Base-by-base conservation (phyloP, 2,113 vertebrate species). In the Grammomys dolichurus region DNA sequence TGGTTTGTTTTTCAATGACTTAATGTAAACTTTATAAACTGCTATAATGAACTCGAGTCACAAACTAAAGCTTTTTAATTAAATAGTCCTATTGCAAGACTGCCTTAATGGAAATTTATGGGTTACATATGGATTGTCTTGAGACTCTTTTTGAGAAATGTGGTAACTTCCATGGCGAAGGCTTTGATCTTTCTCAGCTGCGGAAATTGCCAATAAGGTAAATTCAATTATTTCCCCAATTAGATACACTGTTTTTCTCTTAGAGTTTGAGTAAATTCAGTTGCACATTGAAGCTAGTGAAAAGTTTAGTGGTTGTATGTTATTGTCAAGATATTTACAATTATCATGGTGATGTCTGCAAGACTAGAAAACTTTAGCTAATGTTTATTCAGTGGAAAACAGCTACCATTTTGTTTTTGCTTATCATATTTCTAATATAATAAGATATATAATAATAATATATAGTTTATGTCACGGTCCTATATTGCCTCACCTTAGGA, bases 121-220 rank as follows among this genome's bases (percentile, higher is more conserved):
- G 40, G 36, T 33, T 86, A 94, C 94, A 93, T 95, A 90, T 96
- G 85, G 70, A 97, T 97, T 97, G 80, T 82, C 95, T 90, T 43
- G 87, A 60, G 46, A 89, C 58, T 78, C 93, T 84, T 93, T 96
- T 96, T 24, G 48, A 96, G 89, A 96, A 92, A 90, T 93, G 81
- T 96, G 76, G 76, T 94, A 92, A 95, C 16, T 92, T 97, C 86
- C 87, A 82, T 72, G 36, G 87, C 93, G 90, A 95, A 51, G 92
- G 17, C 90, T 95, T 93, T 97, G 80, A 90, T 95, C 76, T 90
- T 84, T 94, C 88, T 93, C 93, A 94, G 95, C 69, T 77, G 80
- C 96, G 89, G 93, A 97, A 95, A 95, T 95, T 96, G 51, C 65
- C 85, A 96, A n/a, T 97, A 92, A 96, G 73, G 46, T 97, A 92